These are phyloP conservation scores for Pammene fasciana DNA, from an alignment of 2,888 invertebrate genomes.

Conservation along the genomic window DNA sequence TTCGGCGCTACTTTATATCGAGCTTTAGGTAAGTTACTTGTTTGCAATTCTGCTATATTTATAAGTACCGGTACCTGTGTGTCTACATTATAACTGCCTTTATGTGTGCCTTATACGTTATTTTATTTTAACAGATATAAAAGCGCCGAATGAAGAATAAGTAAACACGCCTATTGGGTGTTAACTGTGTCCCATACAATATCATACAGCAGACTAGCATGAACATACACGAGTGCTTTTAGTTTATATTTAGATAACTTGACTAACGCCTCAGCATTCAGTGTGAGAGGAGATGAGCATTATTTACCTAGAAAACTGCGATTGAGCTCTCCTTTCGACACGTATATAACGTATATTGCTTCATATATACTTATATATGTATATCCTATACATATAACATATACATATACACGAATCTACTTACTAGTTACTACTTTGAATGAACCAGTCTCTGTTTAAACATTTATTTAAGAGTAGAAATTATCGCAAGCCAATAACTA, in stretches of 20 bases:
- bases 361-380: conserved; percentile 3
- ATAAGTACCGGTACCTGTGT: no score
- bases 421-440: not conserved
- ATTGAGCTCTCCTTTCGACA: conserved; percentile 1
- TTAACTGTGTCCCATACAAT: conserved; percentile 24
- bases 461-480: conserved; percentile 1
- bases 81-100: no score
- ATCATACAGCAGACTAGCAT: conserved; percentile 38
- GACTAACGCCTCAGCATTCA: not conserved
- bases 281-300: conserved; percentile 10
- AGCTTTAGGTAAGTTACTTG: not conserved
- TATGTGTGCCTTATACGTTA: no score
- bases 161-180: conserved; percentile 24
- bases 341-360: not conserved
- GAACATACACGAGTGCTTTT: conserved; percentile 32
- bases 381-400: no score
- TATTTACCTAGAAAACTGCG: not conserved
- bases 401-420: not conserved
- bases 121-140: conserved; percentile 2
- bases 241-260: conserved; percentile 25
- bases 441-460: not conserved
- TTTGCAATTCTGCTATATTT: not conserved
- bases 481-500: not conserved
- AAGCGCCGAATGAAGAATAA: conserved; percentile 20
- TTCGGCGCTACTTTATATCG: conserved; percentile 6